These are phyloP conservation scores for Triplophysa bombifrons DNA, from an alignment of 2,797 vertebrate genomes.

Conservation along the genomic window DNA sequence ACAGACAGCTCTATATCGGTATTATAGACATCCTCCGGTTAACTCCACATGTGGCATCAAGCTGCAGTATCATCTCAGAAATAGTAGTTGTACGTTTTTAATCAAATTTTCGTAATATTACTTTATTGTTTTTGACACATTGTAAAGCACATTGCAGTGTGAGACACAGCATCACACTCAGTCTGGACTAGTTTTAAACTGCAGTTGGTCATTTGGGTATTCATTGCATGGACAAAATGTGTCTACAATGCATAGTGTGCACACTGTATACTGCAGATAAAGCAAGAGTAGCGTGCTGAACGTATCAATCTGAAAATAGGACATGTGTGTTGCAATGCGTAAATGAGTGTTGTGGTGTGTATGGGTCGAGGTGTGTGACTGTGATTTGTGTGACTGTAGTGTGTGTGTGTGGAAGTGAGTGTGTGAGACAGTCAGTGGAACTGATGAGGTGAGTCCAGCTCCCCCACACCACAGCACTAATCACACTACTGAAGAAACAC, in stretches of 20 bases:
- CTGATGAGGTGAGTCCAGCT: conserved; percentile 99
- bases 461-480: conserved; percentile 95
- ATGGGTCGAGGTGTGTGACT: background rate
- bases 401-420: conserved; percentile 75
- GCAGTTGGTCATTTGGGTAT: background rate
- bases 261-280: too few relatives aligned
- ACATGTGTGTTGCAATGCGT: conserved; percentile 79
- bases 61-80: background rate
- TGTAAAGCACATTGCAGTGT: background rate
- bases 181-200: background rate
- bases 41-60: background rate
- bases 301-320: conserved; percentile 82
- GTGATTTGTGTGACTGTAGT: conserved; percentile 54
- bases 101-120: background rate
- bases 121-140: background rate
- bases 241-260: too few relatives aligned
- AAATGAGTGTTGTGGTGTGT: conserved; percentile 64
- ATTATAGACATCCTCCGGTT: background rate
- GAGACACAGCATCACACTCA: background rate
- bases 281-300: background rate
- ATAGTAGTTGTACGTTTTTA: background rate
- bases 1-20: background rate
- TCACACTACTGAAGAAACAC: conserved; percentile 99
- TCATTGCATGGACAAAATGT: too few relatives aligned
- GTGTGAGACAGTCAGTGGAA: conserved; percentile 89